Evolutionary conservation across 2,797 vertebrate genomes (phyloP).

Genomic region (Enteromius mattozi): DNA sequence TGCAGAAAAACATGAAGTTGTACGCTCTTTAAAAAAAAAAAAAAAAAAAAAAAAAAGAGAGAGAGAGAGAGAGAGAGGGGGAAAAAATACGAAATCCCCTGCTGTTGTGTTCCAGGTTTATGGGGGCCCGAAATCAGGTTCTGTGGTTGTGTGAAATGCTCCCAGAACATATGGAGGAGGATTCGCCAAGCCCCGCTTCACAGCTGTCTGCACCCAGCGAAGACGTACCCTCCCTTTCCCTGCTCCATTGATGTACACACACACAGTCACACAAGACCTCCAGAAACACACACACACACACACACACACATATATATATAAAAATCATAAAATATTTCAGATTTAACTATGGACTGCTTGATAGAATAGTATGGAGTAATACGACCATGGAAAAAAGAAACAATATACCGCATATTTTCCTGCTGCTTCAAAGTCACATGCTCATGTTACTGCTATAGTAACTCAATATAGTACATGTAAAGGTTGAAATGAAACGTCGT

Average conservation of each 20-base stretch:
- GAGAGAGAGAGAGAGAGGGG: not conserved
- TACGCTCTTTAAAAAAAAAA: not conserved
- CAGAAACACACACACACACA: slow-evolving; percentile 46
- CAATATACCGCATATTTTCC: not conserved
- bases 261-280: slow-evolving; percentile 45
- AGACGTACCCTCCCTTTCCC: slow-evolving; percentile 72
- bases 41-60: not conserved
- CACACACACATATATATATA: not conserved
- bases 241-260: slow-evolving; percentile 59
- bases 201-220: slow-evolving; percentile 81
- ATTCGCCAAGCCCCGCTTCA: slow-evolving; percentile 77
- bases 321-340: slow-evolving; percentile 15
- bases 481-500: not conserved
- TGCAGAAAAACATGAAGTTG: not conserved
- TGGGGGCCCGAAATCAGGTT: slow-evolving; percentile 68
- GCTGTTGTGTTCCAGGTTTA: slow-evolving; percentile 69
- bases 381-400: not conserved
- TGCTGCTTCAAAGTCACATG: not conserved
- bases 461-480: not conserved
- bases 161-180: slow-evolving; percentile 79
- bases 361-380: not conserved
- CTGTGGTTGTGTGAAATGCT: slow-evolving; percentile 73
- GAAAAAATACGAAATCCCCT: slow-evolving; percentile 45
- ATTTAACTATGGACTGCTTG: not conserved
- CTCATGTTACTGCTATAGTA: not conserved